Base-by-base conservation (phyloP, 2,113 vertebrate species). In the Passer montanus region DNA sequence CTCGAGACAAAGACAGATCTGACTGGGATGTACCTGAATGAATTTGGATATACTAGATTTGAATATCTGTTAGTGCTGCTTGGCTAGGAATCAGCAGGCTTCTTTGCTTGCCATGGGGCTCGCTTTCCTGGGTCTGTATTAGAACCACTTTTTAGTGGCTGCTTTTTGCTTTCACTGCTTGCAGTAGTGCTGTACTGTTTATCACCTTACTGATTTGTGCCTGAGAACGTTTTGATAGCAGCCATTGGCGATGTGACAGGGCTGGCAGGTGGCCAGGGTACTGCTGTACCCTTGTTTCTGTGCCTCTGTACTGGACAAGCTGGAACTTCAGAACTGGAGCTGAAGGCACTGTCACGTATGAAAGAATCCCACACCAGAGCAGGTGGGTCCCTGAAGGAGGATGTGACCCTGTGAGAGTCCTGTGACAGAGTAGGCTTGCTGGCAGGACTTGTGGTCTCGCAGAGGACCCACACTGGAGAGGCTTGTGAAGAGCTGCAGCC, bases 21-120 rank as follows among this genome's bases (percentile, higher is more conserved):
- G 37, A 37, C 14, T 44, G 26, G 21, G 46, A 37, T 5, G 9
- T 18, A 68, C 14, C 8, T 1, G 0, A 31, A 0, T 22, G 27
- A 52, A 68, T 68, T 52, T 50, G 22, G 46, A 22, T 23, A 11
- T 18, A 27, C 14, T 77, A 22, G 27, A 44, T 68, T 68, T 44
- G 27, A 37, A 15, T 52, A 68, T 23, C 26, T 68, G 22, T 44
- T 27, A 22, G 27, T 33, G 21, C 31, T 44, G 17, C 37, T 43
- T 22, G 52, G 21, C 26, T 50, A 44, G 37, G 11, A 31, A 31
- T 27, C 31, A 52, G 31, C 21, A 50, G 62, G 21, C 6, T 52
- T 33, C 31, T 68, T 44, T 44, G 37, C 44, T 52, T 68, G 46
- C 53, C 31, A 12, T 44, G 17, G 44, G 26, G 22, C 37, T 68